Evolutionary conservation across 2,888 invertebrate species (phyloP).

Genomic region (Diarsia brunnea): DNA sequence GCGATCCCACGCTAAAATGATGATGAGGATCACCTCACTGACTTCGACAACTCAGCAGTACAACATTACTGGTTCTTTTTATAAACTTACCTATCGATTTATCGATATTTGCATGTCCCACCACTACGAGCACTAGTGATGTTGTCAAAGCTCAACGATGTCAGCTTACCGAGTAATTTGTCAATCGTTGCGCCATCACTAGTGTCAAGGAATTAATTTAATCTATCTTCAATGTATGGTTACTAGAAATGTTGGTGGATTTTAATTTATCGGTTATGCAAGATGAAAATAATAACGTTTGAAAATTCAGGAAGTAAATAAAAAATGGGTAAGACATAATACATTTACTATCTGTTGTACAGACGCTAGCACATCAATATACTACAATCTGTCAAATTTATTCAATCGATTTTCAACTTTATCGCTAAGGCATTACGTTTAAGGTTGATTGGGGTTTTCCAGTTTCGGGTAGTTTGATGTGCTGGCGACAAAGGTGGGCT

Average conservation of each 20-base stretch:
- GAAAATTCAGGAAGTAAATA: not conserved
- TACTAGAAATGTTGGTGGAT: slow-evolving; percentile 2
- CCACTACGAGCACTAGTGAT: slow-evolving; percentile 51
- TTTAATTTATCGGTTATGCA: not conserved
- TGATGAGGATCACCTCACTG: too few species aligned
- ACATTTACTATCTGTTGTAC: fast-evolving
- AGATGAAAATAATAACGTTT: not conserved
- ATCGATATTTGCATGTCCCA: slow-evolving; percentile 40
- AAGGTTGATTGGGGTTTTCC: too few species aligned
- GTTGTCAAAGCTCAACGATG: slow-evolving; percentile 57
- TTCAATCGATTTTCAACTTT: too few species aligned
- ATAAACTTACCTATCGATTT: not conserved
- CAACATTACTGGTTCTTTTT: too few species aligned
- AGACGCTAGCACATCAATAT: too few species aligned
- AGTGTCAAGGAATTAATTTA: slow-evolving; percentile 46
- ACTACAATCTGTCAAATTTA: too few species aligned
- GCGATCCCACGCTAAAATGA: too few species aligned
- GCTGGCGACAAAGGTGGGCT: too few species aligned
- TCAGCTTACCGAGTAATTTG: slow-evolving; percentile 54
- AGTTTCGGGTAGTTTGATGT: too few species aligned
- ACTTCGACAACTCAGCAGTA: too few species aligned
- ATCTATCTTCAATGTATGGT: slow-evolving; percentile 19
- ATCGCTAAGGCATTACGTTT: too few species aligned
- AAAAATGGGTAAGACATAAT: too few species aligned
- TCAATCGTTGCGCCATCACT: slow-evolving; percentile 42